A percentile compares a stretch with the other conserved stretches of the same genome.
These are phyloP conservation scores for Oppia nitens DNA, from an alignment of 1,140 invertebrate species.

Conservation along the genomic window DNA sequence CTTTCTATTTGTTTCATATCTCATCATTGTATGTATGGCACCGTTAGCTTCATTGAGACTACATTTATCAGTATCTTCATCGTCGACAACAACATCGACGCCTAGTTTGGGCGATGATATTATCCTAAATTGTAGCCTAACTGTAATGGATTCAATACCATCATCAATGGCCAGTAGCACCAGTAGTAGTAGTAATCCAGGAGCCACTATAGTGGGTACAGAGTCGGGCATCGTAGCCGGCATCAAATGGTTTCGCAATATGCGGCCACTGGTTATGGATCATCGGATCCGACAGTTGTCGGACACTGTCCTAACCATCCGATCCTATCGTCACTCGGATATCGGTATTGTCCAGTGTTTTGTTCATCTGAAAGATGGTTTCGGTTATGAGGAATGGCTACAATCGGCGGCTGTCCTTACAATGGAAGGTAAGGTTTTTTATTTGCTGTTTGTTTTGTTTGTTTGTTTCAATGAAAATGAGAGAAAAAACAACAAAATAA, in stretches of 20 bases:
- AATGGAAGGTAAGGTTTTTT: conserved; percentile 16
- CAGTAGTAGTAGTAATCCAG: background rate
- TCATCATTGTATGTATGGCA: conserved; percentile 9
- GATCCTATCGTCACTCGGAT: conserved; percentile 16
- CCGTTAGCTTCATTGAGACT: too few relatives aligned
- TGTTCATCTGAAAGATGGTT: conserved; percentile 5
- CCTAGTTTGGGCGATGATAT: conserved; percentile 19
- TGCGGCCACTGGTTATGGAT: conserved; percentile 13
- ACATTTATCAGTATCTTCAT: conserved; percentile 16
- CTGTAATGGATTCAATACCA: background rate
- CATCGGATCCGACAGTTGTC: conserved; percentile 15
- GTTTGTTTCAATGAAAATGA: background rate
- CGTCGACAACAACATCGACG: conserved; percentile 12
- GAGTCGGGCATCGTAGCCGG: conserved; percentile 1
- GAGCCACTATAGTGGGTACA: background rate
- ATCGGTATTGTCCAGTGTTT: conserved; percentile 20
- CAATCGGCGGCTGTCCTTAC: conserved; percentile 15
- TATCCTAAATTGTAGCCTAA: conserved; percentile 18
- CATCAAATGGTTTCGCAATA: conserved; percentile 19
- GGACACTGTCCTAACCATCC: conserved; percentile 14
- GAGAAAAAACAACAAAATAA: background rate
- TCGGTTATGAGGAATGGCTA: conserved; percentile 18
- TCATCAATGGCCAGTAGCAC: background rate
- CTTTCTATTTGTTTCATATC: background rate
- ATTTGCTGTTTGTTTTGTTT: background rate